phyloP scores from a whole-genome alignment of 1,140 invertebrate species.

The Drosophila pallidifrons region DNA sequence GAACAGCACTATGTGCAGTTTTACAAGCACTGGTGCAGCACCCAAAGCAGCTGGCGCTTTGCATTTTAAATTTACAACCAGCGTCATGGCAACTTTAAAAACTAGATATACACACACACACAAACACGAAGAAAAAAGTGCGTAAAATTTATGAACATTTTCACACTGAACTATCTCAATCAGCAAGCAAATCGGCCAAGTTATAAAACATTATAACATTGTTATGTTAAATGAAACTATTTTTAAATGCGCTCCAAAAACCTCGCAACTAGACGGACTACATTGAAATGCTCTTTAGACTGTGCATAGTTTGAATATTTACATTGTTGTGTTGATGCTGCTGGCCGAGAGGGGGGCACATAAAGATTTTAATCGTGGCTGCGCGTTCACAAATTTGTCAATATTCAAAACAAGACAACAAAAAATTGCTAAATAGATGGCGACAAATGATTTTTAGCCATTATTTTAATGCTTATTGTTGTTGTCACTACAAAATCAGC shows the following conservation, averaged over 20 bases:
- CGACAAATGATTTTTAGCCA: slow-evolving; percentile 59
- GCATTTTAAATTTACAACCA: slow-evolving; percentile 19
- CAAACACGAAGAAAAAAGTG: background rate
- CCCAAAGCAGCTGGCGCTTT: background rate
- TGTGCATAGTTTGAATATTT: slow-evolving; percentile 61
- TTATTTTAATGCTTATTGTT: slow-evolving; percentile 34
- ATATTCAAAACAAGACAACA: slow-evolving; percentile 57
- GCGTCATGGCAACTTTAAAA: slow-evolving; percentile 42
- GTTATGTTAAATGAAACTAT: slow-evolving; percentile 48
- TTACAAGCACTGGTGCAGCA: slow-evolving; percentile 1
- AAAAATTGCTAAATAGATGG: slow-evolving; percentile 37
- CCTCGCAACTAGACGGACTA: slow-evolving; percentile 40
- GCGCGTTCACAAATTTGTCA: slow-evolving; percentile 70
- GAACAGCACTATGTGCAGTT: slow-evolving; percentile 9
- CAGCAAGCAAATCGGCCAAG: slow-evolving; percentile 62
- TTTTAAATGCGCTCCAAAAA: slow-evolving; percentile 45
- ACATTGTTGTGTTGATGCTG: slow-evolving; percentile 18
- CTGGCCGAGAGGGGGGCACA: slow-evolving; percentile 27
- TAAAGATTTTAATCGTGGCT: slow-evolving; percentile 70
- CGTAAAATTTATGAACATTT: slow-evolving; percentile 67
- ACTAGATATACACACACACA: slow-evolving; percentile 15
- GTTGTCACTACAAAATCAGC: slow-evolving; percentile 41
- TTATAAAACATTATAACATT: slow-evolving; percentile 47
- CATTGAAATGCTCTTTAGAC: slow-evolving; percentile 64
- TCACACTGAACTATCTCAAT: slow-evolving; percentile 72